Evolutionary conservation across 2,113 vertebrate genomes (phyloP).

Genomic region (Semicossyphus pulcher): DNA sequence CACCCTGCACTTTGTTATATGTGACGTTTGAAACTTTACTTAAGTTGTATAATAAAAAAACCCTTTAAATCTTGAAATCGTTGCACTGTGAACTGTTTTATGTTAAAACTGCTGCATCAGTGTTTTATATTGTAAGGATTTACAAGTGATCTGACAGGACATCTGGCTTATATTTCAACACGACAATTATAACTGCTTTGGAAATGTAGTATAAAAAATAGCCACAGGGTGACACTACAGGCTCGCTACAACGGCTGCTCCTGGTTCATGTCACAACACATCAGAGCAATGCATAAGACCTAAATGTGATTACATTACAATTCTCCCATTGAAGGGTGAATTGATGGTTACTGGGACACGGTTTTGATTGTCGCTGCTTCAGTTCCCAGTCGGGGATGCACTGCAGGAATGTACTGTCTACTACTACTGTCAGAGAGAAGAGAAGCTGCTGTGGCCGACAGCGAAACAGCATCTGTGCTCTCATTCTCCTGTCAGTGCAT

Average conservation of each 20-base stretch:
- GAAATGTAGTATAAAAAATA: neutral
- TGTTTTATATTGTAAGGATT: too few species aligned
- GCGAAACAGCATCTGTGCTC: neutral
- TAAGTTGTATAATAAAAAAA: constrained; percentile 29
- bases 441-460: neutral
- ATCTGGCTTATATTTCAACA: too few species aligned
- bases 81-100: neutral
- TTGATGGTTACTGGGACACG: constrained; percentile 11
- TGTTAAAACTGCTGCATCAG: neutral
- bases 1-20: constrained; percentile 16
- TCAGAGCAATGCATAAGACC: neutral
- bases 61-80: neutral
- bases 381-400: neutral
- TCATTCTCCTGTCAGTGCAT: neutral
- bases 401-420: neutral
- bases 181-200: neutral
- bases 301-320: neutral
- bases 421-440: neutral
- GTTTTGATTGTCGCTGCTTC: neutral
- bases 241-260: neutral
- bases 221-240: constrained; percentile 45
- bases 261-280: neutral
- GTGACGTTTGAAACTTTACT: constrained; percentile 20
- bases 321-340: neutral
- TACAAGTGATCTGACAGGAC: too few species aligned